Base-by-base conservation (phyloP, 1,140 invertebrate genomes). In the Drosophila nasuta region DNA sequence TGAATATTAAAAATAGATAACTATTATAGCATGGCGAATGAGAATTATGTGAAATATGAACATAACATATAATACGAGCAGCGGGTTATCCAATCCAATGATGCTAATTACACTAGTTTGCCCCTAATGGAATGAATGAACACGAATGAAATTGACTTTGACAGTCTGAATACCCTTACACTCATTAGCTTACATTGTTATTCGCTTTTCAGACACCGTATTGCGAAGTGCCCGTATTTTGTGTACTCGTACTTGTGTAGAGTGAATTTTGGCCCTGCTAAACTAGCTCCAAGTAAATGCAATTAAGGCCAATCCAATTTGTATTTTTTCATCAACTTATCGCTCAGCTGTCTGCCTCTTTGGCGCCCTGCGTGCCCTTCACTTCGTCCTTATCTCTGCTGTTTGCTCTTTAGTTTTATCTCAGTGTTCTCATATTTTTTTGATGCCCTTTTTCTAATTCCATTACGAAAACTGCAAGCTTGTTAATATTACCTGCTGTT, bases 391-490 rank as follows among this genome's bases (percentile, higher is more conserved):
- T 48, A 6, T 7, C 59, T 38, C 56, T 13, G 5, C 6, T 25
- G 20, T 25, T 25, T 25, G 20, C 13, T 25, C 6, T 51, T 17
- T 51, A 49, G 35, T 17, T 43, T 38, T 30, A 38, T 20, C 30
- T 28, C 20, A 54, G 48, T 11, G 13, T 15, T 51, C 25, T 15
- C 54, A 67, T 67, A 67, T 71, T 51, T 54, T 76, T 63, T 46
- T 46, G 28, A 76, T 77, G 33, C 57, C 64, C 46, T 35, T 62
- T 74, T 74, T 68, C 69, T 87, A 88, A 86, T 88, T 82, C 82
- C 83, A 86, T 87, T 77, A 86, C 49, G 52, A 65, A 69, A 81
- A 88, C 57, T 86, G 82, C 82, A 87, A 79, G 77, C 65, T 76
- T 77, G 65, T 77, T 69, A 74, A 62, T 56, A 48, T 69, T 64